Evolutionary conservation across 2,888 invertebrate genomes (phyloP).

Genomic region (Sinotaia quadrata): DNA sequence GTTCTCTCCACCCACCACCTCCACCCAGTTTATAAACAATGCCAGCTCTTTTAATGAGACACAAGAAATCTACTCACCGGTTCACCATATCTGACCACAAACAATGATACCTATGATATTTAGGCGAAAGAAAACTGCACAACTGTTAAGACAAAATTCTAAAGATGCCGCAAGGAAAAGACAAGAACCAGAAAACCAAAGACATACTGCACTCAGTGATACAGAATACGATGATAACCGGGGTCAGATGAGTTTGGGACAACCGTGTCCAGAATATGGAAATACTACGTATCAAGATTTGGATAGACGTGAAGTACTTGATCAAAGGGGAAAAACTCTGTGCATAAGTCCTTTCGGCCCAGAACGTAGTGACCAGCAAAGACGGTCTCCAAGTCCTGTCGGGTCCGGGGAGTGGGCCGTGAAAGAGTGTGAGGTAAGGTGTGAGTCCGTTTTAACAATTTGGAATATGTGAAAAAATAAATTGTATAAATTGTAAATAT

Average conservation of each 20-base stretch:
- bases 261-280: no score
- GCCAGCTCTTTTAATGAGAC: no score
- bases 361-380: background rate
- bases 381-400: conserved; percentile 21
- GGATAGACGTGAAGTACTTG: background rate
- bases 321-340: background rate
- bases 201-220: background rate
- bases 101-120: conserved; percentile 19
- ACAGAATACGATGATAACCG: conserved; percentile 3
- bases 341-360: background rate
- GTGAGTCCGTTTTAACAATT: background rate
- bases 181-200: background rate
- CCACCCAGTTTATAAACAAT: no score
- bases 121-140: conserved; percentile 12
- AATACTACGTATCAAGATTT: background rate
- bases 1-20: no score
- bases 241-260: background rate
- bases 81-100: no score
- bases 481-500: no score
- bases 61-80: no score
- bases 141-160: conserved; percentile 18
- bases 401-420: conserved; percentile 26
- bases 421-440: conserved; percentile 23
- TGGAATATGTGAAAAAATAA: no score
- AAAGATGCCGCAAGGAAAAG: background rate